Evolutionary conservation across 2,113 vertebrate species (phyloP), one percentile per base, ranked within the genome.

Genomic region (Microcebus jonahi): DNA sequence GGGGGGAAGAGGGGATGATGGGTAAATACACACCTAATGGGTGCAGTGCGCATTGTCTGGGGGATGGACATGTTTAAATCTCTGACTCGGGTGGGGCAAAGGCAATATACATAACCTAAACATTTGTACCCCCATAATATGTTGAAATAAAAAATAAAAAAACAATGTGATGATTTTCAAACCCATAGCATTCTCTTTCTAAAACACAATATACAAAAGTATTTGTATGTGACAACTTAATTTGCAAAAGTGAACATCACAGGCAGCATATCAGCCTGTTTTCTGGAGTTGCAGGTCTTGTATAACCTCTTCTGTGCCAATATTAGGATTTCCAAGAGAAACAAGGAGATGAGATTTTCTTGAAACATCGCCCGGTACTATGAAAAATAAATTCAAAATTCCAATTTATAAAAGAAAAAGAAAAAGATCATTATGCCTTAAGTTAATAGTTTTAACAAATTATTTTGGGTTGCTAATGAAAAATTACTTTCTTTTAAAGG

Each of bases 311-410:
- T 91, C 63, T 86, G 18, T 90, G 79, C 6, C 45, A 93, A 75
- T 42, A 85, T 61, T 81, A 88, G 42, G 8, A 88, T 88, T 91
- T 93, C 27, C 75, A 97, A 94, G 71, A n/a, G 87, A 97, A 95
- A 91, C 61, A 90, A 80, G 21, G 59, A 89, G 29, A 29, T 92
- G 21, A 80, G 14, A 13, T 76, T 94, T 39, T 90, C 55, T 63
- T 86, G 68, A 79, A 67, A 67, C 12, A 17, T 36, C 50, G 79
- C 68, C 70, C 92, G 70, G 53, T 67, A 83, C 57, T 23, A 79
- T 20, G 81, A 92, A 87, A 94, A 90, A 48, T 27, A 95, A 59
- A 77, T 14, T 27, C 9, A 53, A 61, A 96, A 53, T 82, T 77
- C 29, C 11, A 57, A 83, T 63, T 77, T 79, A 36, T 93, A n/a